These are phyloP conservation scores for Molorchus minor DNA, from an alignment of 2,888 invertebrate species.

Conservation along the genomic window DNA sequence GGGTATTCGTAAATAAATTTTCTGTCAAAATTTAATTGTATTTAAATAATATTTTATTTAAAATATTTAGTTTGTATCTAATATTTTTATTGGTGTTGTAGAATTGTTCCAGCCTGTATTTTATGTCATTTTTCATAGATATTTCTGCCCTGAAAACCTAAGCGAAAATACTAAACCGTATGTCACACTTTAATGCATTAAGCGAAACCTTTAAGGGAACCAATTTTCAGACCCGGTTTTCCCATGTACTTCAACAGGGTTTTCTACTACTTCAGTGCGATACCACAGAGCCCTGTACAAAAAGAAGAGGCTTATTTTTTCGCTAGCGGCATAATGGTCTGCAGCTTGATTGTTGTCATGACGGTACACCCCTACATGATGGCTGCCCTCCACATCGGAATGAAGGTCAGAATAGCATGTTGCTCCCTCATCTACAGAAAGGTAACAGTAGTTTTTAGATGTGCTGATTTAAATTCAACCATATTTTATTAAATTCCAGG, in stretches of 20 bases:
- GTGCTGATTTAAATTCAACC: conserved; percentile 3
- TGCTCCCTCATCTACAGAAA: conserved; percentile 81
- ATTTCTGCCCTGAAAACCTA: conserved; percentile 64
- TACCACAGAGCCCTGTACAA: conserved; percentile 52
- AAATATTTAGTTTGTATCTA: background rate
- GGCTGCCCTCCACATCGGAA: conserved; percentile 72
- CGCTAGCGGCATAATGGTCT: conserved; percentile 66
- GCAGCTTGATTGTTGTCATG: conserved; percentile 70
- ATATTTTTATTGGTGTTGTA: conserved; percentile 47
- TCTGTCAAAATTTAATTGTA: conserved; percentile 11
- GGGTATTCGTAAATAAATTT: too few relatives aligned
- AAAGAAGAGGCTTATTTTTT: conserved; percentile 67
- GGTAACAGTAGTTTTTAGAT: conserved; percentile 55
- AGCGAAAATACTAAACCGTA: conserved; percentile 47
- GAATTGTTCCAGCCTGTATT: conserved; percentile 67
- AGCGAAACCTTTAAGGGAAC: background rate
- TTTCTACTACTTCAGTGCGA: conserved; percentile 57
- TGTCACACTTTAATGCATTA: conserved; percentile 28
- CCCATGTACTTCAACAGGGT: conserved; percentile 56
- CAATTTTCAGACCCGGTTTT: conserved; percentile 42
- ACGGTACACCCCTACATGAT: conserved; percentile 79
- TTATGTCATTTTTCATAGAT: conserved; percentile 65
- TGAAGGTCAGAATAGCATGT: conserved; percentile 77
- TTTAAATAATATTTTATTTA: too few relatives aligned
- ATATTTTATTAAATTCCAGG: conserved; percentile 62